Base-by-base conservation (phyloP, 2,113 vertebrate genomes). In the Vulpes vulpes region DNA sequence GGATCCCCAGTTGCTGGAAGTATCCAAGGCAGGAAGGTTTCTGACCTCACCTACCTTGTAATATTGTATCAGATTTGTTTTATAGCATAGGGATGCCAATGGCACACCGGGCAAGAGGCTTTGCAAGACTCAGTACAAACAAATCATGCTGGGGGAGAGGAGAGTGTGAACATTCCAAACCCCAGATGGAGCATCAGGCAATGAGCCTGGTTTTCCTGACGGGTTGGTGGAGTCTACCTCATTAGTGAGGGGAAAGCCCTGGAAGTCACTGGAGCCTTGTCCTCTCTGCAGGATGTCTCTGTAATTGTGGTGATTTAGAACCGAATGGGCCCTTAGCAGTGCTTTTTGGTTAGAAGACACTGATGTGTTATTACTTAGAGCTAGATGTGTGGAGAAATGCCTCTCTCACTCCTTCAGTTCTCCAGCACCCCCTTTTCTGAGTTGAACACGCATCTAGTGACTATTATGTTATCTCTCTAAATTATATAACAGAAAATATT, bases 221-320 rank as follows among this genome's bases (percentile, higher is more conserved):
- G 59, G 23, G 27, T 10, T 59, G 5, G 20, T 74, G 25, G 78
- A 85, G 43, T 94, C 91, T 17, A 32, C 87, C 79, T 96, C 60
- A 35, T 96, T 67, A 89, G 94, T 60, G 65, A 96, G 71, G 16
- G 35, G 10, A 83, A 95, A 80, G 87, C 20, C 85, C 87, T 80
- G 91, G 69, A 43, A 71, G 32, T 57, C 87, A 74, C 87, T 60
- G 83, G 94, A 85, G 64, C 38, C 20, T 14, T 86, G 73, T 86
- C 79, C 23, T 57, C 96, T 89, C 96, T 89, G 91, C 91, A 59
- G 71, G 94, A 30, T 49, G 55, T 94, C 89, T 90, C 53, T 55
- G 2, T 96, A 78, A 96, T 69, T 92, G 53, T 59, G 84, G 49
- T 35, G 84, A 60, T 53, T 27, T 76, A 59, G 65, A 71, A 32